Conservation (phyloP, 2,113 vertebrate genomes). For the Gavia stellata region DNA sequence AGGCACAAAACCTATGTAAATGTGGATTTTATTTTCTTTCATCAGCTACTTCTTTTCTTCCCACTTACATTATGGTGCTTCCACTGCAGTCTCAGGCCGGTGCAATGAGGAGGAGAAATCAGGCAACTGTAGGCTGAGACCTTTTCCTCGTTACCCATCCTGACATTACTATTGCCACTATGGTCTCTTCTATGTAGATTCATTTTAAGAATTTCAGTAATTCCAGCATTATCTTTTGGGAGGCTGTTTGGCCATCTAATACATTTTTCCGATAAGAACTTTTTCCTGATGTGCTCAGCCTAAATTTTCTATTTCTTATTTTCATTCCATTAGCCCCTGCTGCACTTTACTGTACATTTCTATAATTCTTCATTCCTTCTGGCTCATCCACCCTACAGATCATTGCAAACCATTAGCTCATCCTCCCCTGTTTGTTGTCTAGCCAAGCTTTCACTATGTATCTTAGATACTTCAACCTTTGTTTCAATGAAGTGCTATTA, state of each 20-base stretch:
- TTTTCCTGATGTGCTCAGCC: background rate
- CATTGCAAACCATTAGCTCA: background rate
- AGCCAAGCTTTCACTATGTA: background rate
- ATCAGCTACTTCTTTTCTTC: background rate
- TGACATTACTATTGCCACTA: background rate
- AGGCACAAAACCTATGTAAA: background rate
- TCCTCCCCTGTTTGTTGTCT: background rate
- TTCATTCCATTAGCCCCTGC: background rate
- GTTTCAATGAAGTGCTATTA: slow-evolving; percentile 13
- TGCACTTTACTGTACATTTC: background rate
- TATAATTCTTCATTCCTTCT: background rate
- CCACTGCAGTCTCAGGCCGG: background rate
- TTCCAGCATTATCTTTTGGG: background rate
- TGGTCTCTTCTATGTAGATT: background rate
- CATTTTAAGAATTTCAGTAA: background rate
- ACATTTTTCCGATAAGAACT: background rate
- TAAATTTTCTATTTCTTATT: background rate
- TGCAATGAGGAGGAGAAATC: background rate
- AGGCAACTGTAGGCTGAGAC: rapidly evolving
- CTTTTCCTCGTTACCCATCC: background rate
- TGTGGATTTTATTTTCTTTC: background rate
- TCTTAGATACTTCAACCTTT: slow-evolving; percentile 9
- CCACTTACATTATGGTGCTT: background rate
- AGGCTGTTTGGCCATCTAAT: background rate
- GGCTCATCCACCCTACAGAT: background rate